Evolutionary conservation across 2,113 vertebrate species (phyloP).

Genomic region (Meleagris gallopavo): DNA sequence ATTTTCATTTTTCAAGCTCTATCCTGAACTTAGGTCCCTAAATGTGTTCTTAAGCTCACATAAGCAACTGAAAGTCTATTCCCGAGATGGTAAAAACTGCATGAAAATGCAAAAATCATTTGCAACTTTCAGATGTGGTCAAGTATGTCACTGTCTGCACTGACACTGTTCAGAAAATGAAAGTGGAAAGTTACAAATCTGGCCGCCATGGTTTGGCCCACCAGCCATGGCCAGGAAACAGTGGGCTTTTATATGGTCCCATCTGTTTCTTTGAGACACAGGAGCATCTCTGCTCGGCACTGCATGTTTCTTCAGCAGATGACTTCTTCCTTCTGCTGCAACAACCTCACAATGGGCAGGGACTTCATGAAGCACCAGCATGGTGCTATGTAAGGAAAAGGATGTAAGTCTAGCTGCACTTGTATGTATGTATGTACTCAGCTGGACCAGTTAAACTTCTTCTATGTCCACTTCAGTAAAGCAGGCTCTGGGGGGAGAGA

Average conservation of each 20-base stretch:
- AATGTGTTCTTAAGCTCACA: not conserved
- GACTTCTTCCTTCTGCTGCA: not conserved
- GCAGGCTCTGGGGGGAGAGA: not conserved
- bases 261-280: rapidly evolving
- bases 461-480: not conserved
- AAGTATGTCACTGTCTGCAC: rapidly evolving
- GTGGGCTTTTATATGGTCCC: not conserved
- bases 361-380: not conserved
- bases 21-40: not conserved
- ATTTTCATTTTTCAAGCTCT: not conserved
- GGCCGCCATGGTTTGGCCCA: not conserved
- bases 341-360: not conserved
- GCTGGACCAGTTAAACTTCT: not conserved
- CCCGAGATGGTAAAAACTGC: not conserved
- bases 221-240: not conserved
- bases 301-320: not conserved
- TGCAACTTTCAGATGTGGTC: not conserved
- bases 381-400: rapidly evolving
- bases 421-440: not conserved
- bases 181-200: not conserved
- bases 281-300: not conserved
- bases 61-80: not conserved
- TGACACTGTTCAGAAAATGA: not conserved
- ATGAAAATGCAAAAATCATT: not conserved
- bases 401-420: not conserved